Evolutionary conservation across 2,113 vertebrate genomes (phyloP).

Genomic region (Entelurus aequoreus): DNA sequence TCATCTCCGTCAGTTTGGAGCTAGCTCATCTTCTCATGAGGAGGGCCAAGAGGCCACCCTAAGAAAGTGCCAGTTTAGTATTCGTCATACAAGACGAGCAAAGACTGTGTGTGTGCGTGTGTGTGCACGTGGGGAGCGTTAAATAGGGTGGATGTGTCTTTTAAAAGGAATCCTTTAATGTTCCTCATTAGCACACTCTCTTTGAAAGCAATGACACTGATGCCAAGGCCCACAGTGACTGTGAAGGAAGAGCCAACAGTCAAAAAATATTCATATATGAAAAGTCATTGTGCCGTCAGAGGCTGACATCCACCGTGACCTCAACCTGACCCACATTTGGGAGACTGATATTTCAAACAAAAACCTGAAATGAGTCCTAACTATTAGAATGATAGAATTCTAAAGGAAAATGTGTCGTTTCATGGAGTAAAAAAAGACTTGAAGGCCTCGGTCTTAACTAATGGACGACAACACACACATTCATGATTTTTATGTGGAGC

Average conservation of each 20-base stretch:
- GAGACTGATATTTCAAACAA: slow-evolving; percentile 7
- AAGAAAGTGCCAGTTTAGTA: slow-evolving; percentile 30
- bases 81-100: slow-evolving; percentile 3
- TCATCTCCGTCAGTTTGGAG: slow-evolving; percentile 41
- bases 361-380: slow-evolving; percentile 2
- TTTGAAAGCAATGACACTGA: slow-evolving; percentile 42
- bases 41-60: slow-evolving; percentile 38
- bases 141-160: slow-evolving; percentile 16
- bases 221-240: slow-evolving; percentile 42
- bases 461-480: too few relatives aligned
- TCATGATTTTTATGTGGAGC: background rate
- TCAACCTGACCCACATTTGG: background rate
- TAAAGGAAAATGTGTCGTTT: slow-evolving; percentile 4
- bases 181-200: slow-evolving; percentile 42
- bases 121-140: background rate
- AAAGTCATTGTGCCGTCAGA: slow-evolving; percentile 17
- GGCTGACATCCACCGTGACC: slow-evolving; percentile 15
- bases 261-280: slow-evolving; percentile 12
- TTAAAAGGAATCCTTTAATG: slow-evolving; percentile 41
- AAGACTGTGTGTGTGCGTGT: background rate
- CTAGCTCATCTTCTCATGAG: slow-evolving; percentile 50
- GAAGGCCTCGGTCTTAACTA: slow-evolving; percentile 6
- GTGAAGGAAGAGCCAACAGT: slow-evolving; percentile 18
- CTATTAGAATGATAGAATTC: slow-evolving; percentile 6
- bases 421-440: background rate